Conservation (phyloP, 2,888 invertebrate species). For the Drosophila mayaguana region DNA sequence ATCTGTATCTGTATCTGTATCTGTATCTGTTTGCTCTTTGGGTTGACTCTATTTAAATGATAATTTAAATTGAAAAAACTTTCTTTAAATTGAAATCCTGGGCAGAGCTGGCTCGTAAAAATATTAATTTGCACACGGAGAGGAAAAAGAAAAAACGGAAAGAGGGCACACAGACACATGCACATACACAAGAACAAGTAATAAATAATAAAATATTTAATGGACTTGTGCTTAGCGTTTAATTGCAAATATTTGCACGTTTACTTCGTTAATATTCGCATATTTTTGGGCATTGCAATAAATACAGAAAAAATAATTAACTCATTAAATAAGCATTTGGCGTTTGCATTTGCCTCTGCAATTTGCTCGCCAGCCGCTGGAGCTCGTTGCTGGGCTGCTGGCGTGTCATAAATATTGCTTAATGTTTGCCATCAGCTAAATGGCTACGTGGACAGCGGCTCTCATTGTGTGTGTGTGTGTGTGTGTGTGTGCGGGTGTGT, state of each 20-base stretch:
- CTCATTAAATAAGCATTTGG: constrained; percentile 82
- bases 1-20: too few species aligned
- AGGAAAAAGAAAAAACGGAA: neutral
- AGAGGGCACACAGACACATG: neutral
- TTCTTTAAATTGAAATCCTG: constrained; percentile 6
- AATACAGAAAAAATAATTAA: constrained; percentile 79
- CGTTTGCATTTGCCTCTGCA: constrained; percentile 61
- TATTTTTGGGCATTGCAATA: constrained; percentile 69
- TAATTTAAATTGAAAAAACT: neutral
- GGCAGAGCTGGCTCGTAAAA: neutral
- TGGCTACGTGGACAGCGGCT: constrained; percentile 48
- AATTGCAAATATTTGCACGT: constrained; percentile 74
- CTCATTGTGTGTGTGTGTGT: neutral
- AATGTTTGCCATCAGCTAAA: constrained; percentile 70
- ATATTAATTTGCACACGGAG: constrained; percentile 26
- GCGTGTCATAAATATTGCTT: constrained; percentile 74
- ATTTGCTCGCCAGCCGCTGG: constrained; percentile 44
- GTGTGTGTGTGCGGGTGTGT: neutral
- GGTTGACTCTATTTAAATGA: neutral
- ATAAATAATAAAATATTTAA: constrained; percentile 45
- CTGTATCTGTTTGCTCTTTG: too few species aligned
- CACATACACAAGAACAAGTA: neutral
- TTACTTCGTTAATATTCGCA: constrained; percentile 53
- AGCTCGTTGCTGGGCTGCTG: neutral
- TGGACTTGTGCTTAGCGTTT: constrained; percentile 62